Base-by-base conservation (phyloP, 2,113 vertebrate species). In the Seriola quinqueradiata region DNA sequence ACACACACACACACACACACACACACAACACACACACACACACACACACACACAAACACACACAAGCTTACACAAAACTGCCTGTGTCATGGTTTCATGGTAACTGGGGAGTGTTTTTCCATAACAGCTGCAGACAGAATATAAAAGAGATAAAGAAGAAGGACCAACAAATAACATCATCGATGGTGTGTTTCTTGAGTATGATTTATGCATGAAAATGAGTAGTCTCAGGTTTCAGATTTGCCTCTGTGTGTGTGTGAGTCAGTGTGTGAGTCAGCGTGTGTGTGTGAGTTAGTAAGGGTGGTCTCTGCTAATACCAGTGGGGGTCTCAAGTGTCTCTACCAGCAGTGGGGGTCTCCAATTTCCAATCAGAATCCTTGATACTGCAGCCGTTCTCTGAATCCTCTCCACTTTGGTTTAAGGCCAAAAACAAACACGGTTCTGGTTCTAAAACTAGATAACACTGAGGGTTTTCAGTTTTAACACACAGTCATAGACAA, bases 261-360 rank as follows among this genome's bases (percentile, higher is more conserved):
- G 38, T 38, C 4, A 5, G 38, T 38, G 48, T 70, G 48, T 54
- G 59, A 66, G 61, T 38, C 6, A 7, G 38, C 25, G 44, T 42
- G 7, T 59, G 50, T 71, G 48, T 54, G 59, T 70, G 63, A 21
- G 67, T 67, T 10, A 38, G 50, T 21, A 4, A 36, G 75, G 50
- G 52, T 46, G 77, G 46, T 70, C 67, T 70, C 21, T 12, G 36
- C 6, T 42, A 48, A 68, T 8, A 77, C 2, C 71, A 61, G 14
- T 58, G 72, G 80, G 82, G 84, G 42, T 90, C 84, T 92, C 71
- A 48, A n/a, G 78, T 87, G 65, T 65, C 82, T 32, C 48, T 21
- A 14, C 16, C 28, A 65, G 44, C 67, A 63, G 63, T 58, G 61
- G 67, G 61, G 64, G 68, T 78, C 68, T 88, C 83, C 32, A 57